These are phyloP conservation scores for Hypothenemus hampei DNA, from an alignment of 1,140 invertebrate genomes.

Conservation along the genomic window DNA sequence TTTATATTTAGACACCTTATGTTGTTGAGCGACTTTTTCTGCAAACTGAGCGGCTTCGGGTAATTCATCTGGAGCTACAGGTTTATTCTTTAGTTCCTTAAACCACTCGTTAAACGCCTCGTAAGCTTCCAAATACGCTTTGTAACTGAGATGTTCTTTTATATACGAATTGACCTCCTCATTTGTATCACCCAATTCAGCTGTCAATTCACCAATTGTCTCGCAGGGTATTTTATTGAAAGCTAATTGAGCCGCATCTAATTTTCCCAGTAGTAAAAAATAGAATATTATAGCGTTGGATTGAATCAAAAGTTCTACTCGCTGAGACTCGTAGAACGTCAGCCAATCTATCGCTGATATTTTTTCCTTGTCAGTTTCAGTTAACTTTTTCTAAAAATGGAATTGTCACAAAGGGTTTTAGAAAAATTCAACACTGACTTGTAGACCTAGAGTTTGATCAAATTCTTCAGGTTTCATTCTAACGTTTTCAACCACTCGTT, in stretches of 20 bases:
- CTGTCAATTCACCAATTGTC: slow-evolving; percentile 49
- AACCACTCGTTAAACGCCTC: slow-evolving; percentile 89
- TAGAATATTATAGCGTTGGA: slow-evolving; percentile 84
- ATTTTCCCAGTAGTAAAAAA: slow-evolving; percentile 64
- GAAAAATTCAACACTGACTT: slow-evolving; percentile 23
- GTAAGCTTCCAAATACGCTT: slow-evolving; percentile 74
- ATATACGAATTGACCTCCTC: slow-evolving; percentile 58
- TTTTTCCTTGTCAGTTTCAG: slow-evolving; percentile 62
- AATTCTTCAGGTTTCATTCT: slow-evolving; percentile 37
- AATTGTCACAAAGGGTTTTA: not conserved
- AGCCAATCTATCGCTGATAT: slow-evolving; percentile 87
- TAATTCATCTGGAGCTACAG: slow-evolving; percentile 57
- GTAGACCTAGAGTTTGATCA: slow-evolving; percentile 29
- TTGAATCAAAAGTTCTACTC: slow-evolving; percentile 75
- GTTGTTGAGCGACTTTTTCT: slow-evolving; percentile 83
- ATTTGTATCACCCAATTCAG: slow-evolving; percentile 32
- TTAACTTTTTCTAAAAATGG: slow-evolving; percentile 39
- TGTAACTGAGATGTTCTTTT: slow-evolving; percentile 72
- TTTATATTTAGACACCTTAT: slow-evolving; percentile 71
- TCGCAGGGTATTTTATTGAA: slow-evolving; percentile 65
- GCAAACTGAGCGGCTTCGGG: slow-evolving; percentile 66
- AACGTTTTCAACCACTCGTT: slow-evolving; percentile 76
- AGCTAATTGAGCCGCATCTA: slow-evolving; percentile 63
- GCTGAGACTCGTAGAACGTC: slow-evolving; percentile 70
- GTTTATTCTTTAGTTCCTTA: slow-evolving; percentile 72